Conservation (phyloP, 2,113 vertebrate genomes). For the Murina feae region DNA sequence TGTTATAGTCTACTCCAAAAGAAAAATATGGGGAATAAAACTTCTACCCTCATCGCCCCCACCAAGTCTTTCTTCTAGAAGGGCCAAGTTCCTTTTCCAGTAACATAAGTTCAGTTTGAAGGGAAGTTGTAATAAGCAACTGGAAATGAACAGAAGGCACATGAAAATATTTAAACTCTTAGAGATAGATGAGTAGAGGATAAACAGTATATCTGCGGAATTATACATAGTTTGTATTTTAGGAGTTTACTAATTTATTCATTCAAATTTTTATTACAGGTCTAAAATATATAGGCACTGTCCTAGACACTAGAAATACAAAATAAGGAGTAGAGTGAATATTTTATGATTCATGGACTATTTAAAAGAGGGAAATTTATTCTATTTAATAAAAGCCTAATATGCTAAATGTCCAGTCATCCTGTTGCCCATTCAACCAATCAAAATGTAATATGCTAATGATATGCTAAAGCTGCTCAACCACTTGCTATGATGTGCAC, state of each 20-base stretch:
- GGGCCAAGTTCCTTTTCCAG: no score
- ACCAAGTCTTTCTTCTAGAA: no score
- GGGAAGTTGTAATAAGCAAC: not conserved
- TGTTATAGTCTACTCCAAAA: no score
- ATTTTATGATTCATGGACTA: not conserved
- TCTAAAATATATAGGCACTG: not conserved
- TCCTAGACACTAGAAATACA: not conserved
- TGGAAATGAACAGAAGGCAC: not conserved
- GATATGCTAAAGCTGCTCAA: no score
- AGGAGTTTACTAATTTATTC: not conserved
- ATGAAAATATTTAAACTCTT: not conserved
- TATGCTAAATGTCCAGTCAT: no score
- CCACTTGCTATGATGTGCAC: no score
- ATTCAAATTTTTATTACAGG: not conserved
- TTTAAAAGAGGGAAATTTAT: not conserved
- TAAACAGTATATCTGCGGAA: not conserved
- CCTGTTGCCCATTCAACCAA: no score
- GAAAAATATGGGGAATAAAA: not conserved
- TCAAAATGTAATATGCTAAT: no score
- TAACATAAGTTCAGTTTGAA: not conserved
- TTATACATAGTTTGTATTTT: not conserved
- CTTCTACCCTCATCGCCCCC: no score
- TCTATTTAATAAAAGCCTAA: no score
- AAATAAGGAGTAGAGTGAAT: not conserved
- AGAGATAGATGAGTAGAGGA: not conserved